Percentiles rank a stretch among this genome's conserved stretches.
These are phyloP conservation scores for Drosophila algonquin DNA, from an alignment of 2,888 invertebrate species.

Conservation along the genomic window DNA sequence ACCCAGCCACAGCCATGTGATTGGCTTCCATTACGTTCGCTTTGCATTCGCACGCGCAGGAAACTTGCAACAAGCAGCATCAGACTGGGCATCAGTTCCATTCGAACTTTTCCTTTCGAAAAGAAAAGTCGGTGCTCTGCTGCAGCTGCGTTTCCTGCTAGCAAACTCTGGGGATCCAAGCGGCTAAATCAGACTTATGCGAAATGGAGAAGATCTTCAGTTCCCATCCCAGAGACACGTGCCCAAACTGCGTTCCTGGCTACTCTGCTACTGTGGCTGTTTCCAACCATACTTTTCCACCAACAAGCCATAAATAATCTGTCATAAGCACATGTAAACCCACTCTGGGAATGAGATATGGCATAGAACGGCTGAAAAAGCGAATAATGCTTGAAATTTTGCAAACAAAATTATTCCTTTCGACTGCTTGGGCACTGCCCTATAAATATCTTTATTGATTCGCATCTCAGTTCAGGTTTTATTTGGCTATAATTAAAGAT, in stretches of 20 bases:
- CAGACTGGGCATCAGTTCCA: slow-evolving; percentile 3
- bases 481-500: slow-evolving; percentile 32
- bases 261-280: too few relatives aligned
- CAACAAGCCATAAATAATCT: too few relatives aligned
- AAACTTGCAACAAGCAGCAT: slow-evolving; percentile 26
- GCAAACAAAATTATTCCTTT: too few relatives aligned
- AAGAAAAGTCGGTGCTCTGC: slow-evolving; percentile 12
- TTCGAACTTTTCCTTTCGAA: slow-evolving; percentile 64
- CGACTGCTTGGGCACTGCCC: background rate
- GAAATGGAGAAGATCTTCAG: too few relatives aligned
- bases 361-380: background rate
- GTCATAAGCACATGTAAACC: too few relatives aligned
- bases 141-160: slow-evolving; percentile 54
- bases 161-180: slow-evolving; percentile 9
- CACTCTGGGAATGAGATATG: too few relatives aligned
- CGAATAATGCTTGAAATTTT: too few relatives aligned
- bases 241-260: too few relatives aligned
- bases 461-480: slow-evolving; percentile 32
- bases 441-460: slow-evolving; percentile 43
- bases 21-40: slow-evolving; percentile 37
- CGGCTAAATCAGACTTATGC: too few relatives aligned
- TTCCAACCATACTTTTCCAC: too few relatives aligned
- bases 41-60: slow-evolving; percentile 50
- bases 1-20: background rate
- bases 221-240: too few relatives aligned